phyloP scores from a whole-genome alignment of 1,140 invertebrate species.

The Lycorma delicatula region DNA sequence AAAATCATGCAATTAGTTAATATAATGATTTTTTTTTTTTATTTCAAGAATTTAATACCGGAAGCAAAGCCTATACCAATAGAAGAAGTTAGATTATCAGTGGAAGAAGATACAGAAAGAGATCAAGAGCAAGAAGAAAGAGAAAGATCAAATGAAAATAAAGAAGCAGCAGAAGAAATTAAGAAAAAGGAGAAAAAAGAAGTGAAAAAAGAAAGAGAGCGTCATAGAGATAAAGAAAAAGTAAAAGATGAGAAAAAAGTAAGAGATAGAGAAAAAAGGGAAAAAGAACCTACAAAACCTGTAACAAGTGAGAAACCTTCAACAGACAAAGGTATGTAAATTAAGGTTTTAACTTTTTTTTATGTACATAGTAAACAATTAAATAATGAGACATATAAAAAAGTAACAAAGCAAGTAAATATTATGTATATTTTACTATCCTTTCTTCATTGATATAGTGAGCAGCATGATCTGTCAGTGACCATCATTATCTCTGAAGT shows the following conservation, averaged over 20 bases:
- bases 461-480: no score
- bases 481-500: no score
- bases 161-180: conserved; percentile 29
- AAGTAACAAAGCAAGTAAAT: no score
- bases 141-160: conserved; percentile 30
- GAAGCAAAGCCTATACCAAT: conserved; percentile 45
- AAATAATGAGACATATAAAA: no score
- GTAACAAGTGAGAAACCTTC: not conserved
- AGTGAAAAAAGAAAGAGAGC: conserved; percentile 17
- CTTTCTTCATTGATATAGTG: no score
- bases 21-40: conserved; percentile 7
- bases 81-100: conserved; percentile 41
- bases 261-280: conserved; percentile 25
- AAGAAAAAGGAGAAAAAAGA: conserved; percentile 24
- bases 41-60: conserved; percentile 43
- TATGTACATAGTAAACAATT: no score
- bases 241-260: conserved; percentile 30
- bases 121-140: conserved; percentile 14
- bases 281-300: conserved; percentile 27
- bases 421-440: no score
- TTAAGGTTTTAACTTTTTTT: conserved; percentile 1
- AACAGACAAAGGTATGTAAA: conserved; percentile 11
- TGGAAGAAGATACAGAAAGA: conserved; percentile 33
- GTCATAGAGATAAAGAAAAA: conserved; percentile 22
- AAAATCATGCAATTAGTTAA: no score